A percentile compares a stretch with the other conserved stretches of the same genome.
phyloP scores from a whole-genome alignment of 2,888 invertebrate genomes.

The Apotomis turbidana region DNA sequence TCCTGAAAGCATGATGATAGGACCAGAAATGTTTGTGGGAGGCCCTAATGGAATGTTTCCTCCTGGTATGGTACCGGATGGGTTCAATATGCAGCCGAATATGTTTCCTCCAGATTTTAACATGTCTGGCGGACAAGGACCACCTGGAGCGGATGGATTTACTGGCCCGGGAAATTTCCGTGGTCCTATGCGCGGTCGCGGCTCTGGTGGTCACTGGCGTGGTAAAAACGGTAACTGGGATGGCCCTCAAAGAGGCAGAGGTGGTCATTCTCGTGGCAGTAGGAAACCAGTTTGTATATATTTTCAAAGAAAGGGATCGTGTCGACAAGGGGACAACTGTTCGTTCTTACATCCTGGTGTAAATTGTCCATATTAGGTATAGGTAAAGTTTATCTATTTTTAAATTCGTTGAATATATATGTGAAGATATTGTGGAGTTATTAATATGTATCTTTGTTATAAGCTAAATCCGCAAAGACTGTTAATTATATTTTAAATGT shows the following conservation, averaged over 20 bases:
- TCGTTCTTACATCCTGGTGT: constrained; percentile 91
- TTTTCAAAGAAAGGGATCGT: constrained; percentile 91
- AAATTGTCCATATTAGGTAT: constrained; percentile 80
- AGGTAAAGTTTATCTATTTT: constrained; percentile 8
- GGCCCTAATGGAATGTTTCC: constrained; percentile 68
- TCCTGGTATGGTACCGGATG: constrained; percentile 62
- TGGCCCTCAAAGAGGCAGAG: constrained; percentile 75
- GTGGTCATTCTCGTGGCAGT: constrained; percentile 79
- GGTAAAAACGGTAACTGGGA: constrained; percentile 81
- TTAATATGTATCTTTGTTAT: constrained; percentile 2
- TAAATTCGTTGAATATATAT: neutral
- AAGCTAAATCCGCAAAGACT: constrained; percentile 54
- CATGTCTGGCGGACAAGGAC: constrained; percentile 70
- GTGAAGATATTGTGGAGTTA: constrained; percentile 1
- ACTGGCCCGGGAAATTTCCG: constrained; percentile 76
- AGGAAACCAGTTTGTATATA: constrained; percentile 88
- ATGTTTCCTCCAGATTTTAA: constrained; percentile 81
- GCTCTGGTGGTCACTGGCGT: constrained; percentile 77
- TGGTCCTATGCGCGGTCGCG: constrained; percentile 83
- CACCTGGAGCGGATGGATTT: constrained; percentile 44
- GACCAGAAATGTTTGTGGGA: constrained; percentile 70
- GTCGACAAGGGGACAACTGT: constrained; percentile 92
- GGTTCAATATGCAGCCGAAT: constrained; percentile 75
- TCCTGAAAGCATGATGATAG: constrained; percentile 79
- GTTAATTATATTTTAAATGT: constrained; percentile 58